Percentiles rank a stretch among this genome's conserved stretches.
These are phyloP conservation scores for Triplophysa yarkandensis DNA, from an alignment of 2,797 vertebrate species.

Conservation along the genomic window DNA sequence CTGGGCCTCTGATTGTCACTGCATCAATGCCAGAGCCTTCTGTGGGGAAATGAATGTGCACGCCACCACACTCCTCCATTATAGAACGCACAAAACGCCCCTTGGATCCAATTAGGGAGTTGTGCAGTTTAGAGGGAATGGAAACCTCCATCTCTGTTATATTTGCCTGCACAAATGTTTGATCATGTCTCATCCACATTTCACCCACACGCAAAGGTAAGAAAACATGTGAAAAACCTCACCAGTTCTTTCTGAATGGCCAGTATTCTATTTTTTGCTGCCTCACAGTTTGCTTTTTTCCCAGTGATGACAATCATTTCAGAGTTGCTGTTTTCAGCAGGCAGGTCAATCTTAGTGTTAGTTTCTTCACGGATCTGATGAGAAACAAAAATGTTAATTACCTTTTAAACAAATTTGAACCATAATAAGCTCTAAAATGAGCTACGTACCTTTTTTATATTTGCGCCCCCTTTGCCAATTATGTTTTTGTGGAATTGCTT, in stretches of 20 bases:
- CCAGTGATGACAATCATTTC: conserved; percentile 98
- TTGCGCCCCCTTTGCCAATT: conserved; percentile 97
- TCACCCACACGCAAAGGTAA: background rate
- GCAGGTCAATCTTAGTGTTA: conserved; percentile 97
- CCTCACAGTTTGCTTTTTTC: conserved; percentile 94
- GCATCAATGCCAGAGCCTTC: conserved; percentile 97
- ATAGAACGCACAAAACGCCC: conserved; percentile 97
- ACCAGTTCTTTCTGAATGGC: conserved; percentile 98
- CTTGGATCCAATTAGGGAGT: conserved; percentile 96
- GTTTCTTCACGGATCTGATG: conserved; percentile 95
- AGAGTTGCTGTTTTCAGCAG: conserved; percentile 98
- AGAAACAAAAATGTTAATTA: too few species aligned
- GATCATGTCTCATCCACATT: background rate
- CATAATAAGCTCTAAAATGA: background rate
- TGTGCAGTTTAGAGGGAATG: conserved; percentile 96
- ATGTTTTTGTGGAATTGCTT: conserved; percentile 99
- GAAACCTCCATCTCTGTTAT: conserved; percentile 94
- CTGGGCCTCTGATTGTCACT: conserved; percentile 92
- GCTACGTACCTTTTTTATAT: conserved; percentile 91
- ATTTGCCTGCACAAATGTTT: conserved; percentile 81
- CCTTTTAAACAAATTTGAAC: too few species aligned
- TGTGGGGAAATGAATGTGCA: conserved; percentile 97
- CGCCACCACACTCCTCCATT: conserved; percentile 98
- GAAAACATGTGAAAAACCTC: conserved; percentile 16
- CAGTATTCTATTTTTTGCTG: conserved; percentile 87